Evolutionary conservation across 2,113 vertebrate species (phyloP).

Genomic region (Toxostoma redivivum): DNA sequence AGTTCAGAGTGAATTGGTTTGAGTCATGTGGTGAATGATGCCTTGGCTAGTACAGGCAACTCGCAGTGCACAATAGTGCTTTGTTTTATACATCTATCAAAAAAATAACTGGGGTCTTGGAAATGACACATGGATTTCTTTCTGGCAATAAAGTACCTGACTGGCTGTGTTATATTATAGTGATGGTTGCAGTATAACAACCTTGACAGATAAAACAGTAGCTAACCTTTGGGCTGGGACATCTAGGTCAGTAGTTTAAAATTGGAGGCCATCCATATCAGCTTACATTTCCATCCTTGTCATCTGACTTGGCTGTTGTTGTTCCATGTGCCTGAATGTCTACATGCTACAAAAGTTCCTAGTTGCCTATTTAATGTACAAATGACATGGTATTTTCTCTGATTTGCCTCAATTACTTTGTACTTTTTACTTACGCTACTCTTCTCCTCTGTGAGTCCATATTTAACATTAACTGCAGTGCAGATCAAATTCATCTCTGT

Average conservation of each 20-base stretch:
- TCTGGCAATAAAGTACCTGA: constrained; percentile 39
- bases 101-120: constrained; percentile 38
- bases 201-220: constrained; percentile 42
- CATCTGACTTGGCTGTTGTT: not conserved
- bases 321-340: not conserved
- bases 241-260: constrained; percentile 17
- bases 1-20: not conserved
- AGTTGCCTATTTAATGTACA: not conserved
- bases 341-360: not conserved
- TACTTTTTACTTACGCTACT: not conserved
- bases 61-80: not conserved
- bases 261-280: not conserved
- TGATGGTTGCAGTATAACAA: constrained; percentile 31
- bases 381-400: not conserved
- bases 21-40: not conserved
- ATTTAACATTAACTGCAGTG: constrained; percentile 32
- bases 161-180: constrained; percentile 34
- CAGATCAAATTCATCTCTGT: constrained; percentile 27
- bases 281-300: not conserved
- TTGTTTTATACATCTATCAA: constrained; percentile 46
- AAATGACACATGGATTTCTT: constrained; percentile 43
- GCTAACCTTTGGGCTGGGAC: constrained; percentile 31
- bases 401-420: constrained; percentile 4
- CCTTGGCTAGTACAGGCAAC: not conserved
- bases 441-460: not conserved